Conservation (phyloP, 2,113 vertebrate species). For the Cheilinus undulatus region DNA sequence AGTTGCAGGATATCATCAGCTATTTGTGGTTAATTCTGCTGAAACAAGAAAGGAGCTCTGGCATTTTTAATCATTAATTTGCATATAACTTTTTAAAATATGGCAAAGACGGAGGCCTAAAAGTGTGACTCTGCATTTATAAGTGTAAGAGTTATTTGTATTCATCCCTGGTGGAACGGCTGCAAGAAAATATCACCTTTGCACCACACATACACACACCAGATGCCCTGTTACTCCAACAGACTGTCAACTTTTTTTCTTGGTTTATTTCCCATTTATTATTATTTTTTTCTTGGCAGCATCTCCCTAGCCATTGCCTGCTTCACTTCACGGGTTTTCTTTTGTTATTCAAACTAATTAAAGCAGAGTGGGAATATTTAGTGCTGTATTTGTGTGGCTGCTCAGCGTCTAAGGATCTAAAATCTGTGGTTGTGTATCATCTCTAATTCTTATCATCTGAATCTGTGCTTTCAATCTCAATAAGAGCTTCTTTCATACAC, state of each 20-base stretch:
- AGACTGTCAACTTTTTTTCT: constrained; percentile 40
- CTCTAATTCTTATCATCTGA: constrained; percentile 16
- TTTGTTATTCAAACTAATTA: constrained; percentile 57
- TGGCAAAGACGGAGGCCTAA: constrained; percentile 11
- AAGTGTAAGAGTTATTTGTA: constrained; percentile 39
- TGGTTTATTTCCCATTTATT: constrained; percentile 27
- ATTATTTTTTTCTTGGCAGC: constrained; percentile 34
- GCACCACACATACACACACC: constrained; percentile 37
- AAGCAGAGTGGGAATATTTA: constrained; percentile 22
- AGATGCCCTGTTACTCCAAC: constrained; percentile 53
- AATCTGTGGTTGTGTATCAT: constrained; percentile 26
- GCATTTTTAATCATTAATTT: not conserved
- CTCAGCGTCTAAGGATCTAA: not conserved
- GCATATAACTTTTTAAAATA: not conserved
- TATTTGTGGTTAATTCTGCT: too few species aligned
- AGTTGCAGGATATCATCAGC: too few species aligned
- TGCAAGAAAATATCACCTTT: constrained; percentile 61
- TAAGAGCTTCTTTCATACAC: constrained; percentile 18
- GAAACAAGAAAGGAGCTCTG: constrained; percentile 1
- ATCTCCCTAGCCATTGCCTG: constrained; percentile 49
- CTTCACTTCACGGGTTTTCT: constrained; percentile 24
- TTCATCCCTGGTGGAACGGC: constrained; percentile 53
- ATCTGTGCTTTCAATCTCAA: constrained; percentile 14
- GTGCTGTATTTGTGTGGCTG: constrained; percentile 15
- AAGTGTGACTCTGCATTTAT: constrained; percentile 38